A percentile compares a stretch with the other conserved stretches of the same genome.
Evolutionary conservation across 2,888 invertebrate genomes (phyloP).

Genomic region (Protula sp.): DNA sequence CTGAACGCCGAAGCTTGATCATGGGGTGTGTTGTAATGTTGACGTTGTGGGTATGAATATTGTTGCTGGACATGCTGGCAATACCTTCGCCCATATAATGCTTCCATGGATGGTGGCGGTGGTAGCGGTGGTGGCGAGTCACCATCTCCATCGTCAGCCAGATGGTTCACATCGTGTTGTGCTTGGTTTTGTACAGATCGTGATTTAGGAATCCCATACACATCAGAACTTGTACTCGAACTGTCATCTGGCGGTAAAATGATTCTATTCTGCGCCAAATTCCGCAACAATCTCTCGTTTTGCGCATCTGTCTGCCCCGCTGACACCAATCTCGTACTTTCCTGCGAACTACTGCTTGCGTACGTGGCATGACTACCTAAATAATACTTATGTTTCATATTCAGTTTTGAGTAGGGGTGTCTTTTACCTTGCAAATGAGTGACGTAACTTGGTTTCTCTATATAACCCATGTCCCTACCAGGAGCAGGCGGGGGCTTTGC

Average conservation of each 20-base stretch:
- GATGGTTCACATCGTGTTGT: background rate
- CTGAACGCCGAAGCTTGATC: background rate
- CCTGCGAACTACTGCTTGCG: background rate
- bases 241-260: background rate
- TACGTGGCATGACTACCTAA: background rate
- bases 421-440: no score
- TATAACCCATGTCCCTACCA: background rate
- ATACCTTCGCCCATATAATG: background rate
- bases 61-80: background rate
- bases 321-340: background rate
- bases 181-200: background rate
- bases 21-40: background rate
- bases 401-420: no score
- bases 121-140: constrained; percentile 20
- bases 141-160: background rate
- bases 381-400: no score
- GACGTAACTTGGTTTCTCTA: background rate
- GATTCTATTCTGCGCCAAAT: background rate
- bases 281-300: background rate
- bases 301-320: no score
- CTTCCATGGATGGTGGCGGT: constrained; percentile 16
- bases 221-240: background rate
- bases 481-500: background rate
- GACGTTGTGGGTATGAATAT: background rate
- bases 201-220: background rate